phyloP scores from a whole-genome alignment of 2,113 vertebrate genomes.

The Boulengerochromis microlepis region DNA sequence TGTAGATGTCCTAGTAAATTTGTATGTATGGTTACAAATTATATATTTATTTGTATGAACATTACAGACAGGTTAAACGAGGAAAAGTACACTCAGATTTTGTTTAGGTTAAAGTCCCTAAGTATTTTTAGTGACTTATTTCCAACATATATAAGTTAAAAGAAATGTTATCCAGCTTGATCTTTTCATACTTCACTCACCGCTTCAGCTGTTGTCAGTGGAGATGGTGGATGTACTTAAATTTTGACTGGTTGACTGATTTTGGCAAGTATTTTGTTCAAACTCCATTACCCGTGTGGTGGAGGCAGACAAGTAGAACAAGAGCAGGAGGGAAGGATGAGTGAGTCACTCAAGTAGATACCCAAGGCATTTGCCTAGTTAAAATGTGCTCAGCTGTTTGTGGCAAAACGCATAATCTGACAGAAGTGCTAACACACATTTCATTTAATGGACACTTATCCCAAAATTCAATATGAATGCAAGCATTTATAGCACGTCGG shows the following conservation, averaged over 20 bases:
- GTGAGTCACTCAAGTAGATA: slow-evolving; percentile 8
- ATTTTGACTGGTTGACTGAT: slow-evolving; percentile 30
- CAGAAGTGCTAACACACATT: neutral
- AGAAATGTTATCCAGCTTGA: neutral
- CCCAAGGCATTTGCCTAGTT: slow-evolving; percentile 3
- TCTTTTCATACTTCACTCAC: neutral
- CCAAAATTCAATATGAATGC: neutral
- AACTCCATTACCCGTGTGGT: slow-evolving; percentile 30
- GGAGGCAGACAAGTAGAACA: slow-evolving; percentile 32
- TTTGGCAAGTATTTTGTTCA: slow-evolving; percentile 23
- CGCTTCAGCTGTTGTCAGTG: neutral
- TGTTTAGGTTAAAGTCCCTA: neutral
- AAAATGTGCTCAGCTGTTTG: slow-evolving; percentile 1
- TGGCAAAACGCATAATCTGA: neutral
- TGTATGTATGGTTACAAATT: neutral
- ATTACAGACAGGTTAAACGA: neutral
- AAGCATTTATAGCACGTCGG: neutral
- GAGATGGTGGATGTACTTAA: neutral
- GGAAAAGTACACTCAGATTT: neutral
- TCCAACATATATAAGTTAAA: neutral
- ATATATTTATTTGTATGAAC: neutral
- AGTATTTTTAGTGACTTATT: neutral
- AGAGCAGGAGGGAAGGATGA: slow-evolving; percentile 12
- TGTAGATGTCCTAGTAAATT: neutral
- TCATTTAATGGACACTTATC: slow-evolving; percentile 8